Conservation (phyloP, 2,797 vertebrate species). For the Lepilemur ruficaudatus region DNA sequence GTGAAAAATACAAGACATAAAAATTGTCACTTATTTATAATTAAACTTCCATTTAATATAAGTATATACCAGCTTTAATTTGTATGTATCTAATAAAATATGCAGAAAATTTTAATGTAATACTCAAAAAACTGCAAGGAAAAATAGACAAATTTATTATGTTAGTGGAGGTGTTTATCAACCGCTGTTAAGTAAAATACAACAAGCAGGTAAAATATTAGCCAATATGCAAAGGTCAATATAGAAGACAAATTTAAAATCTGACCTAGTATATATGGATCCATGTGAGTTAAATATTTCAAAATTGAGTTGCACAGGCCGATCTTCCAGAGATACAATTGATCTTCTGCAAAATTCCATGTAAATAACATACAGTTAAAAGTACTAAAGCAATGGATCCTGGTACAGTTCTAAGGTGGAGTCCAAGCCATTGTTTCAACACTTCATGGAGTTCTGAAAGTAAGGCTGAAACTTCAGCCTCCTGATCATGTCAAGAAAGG, state of each 20-base stretch:
- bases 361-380: neutral
- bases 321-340: neutral
- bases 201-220: neutral
- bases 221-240: neutral
- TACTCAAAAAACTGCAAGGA: neutral
- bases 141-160: neutral
- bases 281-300: neutral
- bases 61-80: neutral
- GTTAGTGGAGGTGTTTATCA: too few species aligned
- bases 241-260: neutral
- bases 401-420: neutral
- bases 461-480: neutral
- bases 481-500: neutral
- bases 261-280: neutral
- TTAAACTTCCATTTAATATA: neutral
- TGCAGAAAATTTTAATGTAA: neutral
- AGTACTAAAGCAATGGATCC: neutral
- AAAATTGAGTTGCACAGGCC: neutral
- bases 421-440: neutral
- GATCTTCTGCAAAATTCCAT: neutral
- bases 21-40: neutral
- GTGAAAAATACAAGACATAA: neutral
- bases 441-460: neutral
- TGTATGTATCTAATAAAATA: neutral
- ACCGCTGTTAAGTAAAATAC: neutral